These are phyloP conservation scores for Pteronotus mesoamericanus DNA, from an alignment of 2,797 vertebrate species.

Conservation along the genomic window DNA sequence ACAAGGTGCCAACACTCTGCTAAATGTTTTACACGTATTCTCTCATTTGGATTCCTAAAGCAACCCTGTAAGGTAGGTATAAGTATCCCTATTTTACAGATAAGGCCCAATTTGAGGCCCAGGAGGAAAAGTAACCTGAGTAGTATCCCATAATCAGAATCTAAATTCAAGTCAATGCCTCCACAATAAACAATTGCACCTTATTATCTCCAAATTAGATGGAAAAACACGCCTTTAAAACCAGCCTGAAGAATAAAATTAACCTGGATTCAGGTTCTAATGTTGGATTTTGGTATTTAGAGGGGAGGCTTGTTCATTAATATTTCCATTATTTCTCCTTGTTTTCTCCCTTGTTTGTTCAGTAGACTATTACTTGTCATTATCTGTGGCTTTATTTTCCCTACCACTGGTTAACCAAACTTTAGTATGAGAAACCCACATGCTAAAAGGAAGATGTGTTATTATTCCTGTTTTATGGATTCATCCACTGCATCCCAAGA, in stretches of 20 bases:
- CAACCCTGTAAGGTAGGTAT: neutral
- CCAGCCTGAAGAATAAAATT: neutral
- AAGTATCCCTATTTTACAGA: neutral
- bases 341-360: neutral
- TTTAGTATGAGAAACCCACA: neutral
- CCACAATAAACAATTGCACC: neutral
- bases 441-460: neutral
- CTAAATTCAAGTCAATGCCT: neutral
- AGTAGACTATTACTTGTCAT: neutral
- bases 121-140: neutral
- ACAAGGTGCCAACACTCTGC: neutral
- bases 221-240: neutral
- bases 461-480: neutral
- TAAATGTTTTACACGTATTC: neutral
- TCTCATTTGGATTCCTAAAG: conserved; percentile 11
- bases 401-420: neutral
- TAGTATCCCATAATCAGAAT: neutral
- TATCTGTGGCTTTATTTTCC: neutral
- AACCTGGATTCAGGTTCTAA: neutral
- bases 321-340: neutral
- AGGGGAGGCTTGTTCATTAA: neutral
- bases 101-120: neutral
- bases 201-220: neutral
- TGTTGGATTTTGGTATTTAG: neutral
- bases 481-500: neutral